Evolutionary conservation across 2,888 invertebrate species (phyloP).

Genomic region (Ephialtes manifestator): DNA sequence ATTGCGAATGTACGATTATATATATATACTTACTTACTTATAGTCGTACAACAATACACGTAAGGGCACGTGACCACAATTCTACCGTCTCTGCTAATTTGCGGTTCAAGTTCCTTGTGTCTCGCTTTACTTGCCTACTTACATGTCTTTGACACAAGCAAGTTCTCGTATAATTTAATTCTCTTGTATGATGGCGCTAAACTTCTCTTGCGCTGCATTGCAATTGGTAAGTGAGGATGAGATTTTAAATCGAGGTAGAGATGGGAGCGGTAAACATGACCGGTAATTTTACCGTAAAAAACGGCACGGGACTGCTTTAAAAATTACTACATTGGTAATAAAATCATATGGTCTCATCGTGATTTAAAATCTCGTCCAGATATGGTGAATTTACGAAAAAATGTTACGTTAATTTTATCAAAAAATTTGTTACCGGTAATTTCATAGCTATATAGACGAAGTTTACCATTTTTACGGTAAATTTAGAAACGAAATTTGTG

Average conservation of each 20-base stretch:
- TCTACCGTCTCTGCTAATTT: background rate
- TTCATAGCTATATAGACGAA: too few relatives aligned
- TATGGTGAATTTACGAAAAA: too few relatives aligned
- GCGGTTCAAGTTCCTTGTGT: background rate
- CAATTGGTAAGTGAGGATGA: background rate
- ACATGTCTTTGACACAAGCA: background rate
- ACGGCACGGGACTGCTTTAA: too few relatives aligned
- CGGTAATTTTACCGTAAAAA: too few relatives aligned
- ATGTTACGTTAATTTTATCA: too few relatives aligned
- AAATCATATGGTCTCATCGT: too few relatives aligned
- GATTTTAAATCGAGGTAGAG: background rate
- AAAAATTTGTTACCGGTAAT: too few relatives aligned
- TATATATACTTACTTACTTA: background rate
- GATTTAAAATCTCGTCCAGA: too few relatives aligned
- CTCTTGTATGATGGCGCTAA: background rate
- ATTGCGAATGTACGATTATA: slow-evolving; percentile 32
- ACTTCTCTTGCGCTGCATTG: background rate
- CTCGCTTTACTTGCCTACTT: background rate
- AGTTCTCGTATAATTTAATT: background rate
- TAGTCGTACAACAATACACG: background rate
- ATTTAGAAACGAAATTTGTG: too few relatives aligned
- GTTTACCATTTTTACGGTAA: too few relatives aligned
- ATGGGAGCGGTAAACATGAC: too few relatives aligned
- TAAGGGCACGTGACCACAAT: background rate
- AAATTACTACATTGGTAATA: too few relatives aligned